Base-by-base conservation (phyloP, 2,888 invertebrate genomes). In the Acronicta leporina region DNA sequence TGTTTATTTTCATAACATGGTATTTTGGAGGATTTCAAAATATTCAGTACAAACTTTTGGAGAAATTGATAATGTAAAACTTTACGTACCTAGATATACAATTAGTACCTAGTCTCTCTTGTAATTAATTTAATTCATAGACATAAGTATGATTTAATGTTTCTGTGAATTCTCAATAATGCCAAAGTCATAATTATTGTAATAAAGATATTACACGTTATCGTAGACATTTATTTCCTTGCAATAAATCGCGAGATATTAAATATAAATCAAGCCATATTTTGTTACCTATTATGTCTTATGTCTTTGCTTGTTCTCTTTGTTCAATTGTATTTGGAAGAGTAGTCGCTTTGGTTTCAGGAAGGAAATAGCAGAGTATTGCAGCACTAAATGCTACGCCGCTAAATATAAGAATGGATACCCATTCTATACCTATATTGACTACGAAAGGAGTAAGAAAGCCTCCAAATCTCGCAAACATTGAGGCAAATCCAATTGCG, bases 401-500 rank as follows among this genome's bases (percentile, higher is more conserved):
- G 67, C 91, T 89, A 61, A 94, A 94, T 81, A 92, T 87, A 40
- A 85, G 61, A 51, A 92, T 87, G 10, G 94, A 92, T 1, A 83
- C 82, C 91, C 92, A 92, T 73, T 93, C 89, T 33, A 86, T 76
- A 10, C 86, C 91, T 62, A 93, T 90, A 68, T 96, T 95, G 0
- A 96, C 96, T 1, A 97, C 95, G 84, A 96, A 97, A 0, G 96
- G 96, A 6, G 97, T 96, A 20, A 95, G 82, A 82, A 96, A 96
- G 13, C 96, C 96, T 33, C 97, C 97, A 47, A 96, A 82, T 78
- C 97, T 94, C 0, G 96, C 96, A 78, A 96, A 96, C 88, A 96
- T 95, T 1, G 96, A 96, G 57, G 96, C 95, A 38, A 96, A 94
- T n/a, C 97, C 97, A 77, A 97, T 96, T 0, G 97, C 97, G 40